Percentiles rank a stretch among this genome's conserved stretches.
Conservation (phyloP, 2,797 vertebrate species). For the Ptychadena robeensis region DNA sequence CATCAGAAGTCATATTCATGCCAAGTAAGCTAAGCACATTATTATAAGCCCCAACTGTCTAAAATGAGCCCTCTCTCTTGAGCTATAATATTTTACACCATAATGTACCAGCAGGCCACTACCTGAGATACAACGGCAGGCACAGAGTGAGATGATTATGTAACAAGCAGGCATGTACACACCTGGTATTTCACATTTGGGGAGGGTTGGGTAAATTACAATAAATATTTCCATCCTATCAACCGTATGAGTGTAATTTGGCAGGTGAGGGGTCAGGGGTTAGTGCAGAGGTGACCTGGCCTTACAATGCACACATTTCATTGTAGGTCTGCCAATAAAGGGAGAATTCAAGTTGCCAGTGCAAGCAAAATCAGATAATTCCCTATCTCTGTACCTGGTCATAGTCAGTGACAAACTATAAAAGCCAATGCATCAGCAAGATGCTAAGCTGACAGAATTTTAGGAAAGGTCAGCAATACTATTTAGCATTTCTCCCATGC, state of each 20-base stretch:
- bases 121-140: background rate
- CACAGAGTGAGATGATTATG: background rate
- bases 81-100: background rate
- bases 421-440: no score
- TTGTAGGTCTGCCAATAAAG: background rate
- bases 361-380: background rate
- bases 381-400: background rate
- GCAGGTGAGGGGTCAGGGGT: background rate
- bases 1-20: background rate
- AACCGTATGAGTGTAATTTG: slow-evolving; percentile 4
- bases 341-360: no score
- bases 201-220: background rate
- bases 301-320: background rate
- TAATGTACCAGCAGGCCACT: background rate
- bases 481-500: background rate
- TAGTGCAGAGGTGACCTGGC: background rate
- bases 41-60: background rate
- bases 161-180: background rate
- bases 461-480: background rate
- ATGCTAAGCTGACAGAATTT: background rate
- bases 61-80: background rate
- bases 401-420: background rate
- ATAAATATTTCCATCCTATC: background rate
- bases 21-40: background rate
- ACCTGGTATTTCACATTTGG: background rate